These are phyloP conservation scores for Portunus trituberculatus DNA, from an alignment of 1,140 invertebrate species.

Conservation along the genomic window DNA sequence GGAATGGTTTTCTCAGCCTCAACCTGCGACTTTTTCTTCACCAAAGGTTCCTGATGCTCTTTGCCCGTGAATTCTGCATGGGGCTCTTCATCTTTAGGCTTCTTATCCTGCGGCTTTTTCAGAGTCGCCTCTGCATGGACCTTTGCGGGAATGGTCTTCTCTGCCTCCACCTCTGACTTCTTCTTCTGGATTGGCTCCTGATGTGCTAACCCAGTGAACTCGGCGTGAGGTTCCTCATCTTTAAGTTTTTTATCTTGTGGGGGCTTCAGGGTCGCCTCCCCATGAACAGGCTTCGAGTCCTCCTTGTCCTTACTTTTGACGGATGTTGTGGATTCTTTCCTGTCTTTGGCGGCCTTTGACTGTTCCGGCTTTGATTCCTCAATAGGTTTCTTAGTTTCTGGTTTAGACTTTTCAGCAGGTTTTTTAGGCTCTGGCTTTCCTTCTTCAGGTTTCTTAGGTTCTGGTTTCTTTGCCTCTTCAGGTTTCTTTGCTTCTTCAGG, in stretches of 20 bases:
- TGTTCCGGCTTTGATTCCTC: neutral
- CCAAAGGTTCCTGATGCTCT: conserved; percentile 37
- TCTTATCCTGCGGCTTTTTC: neutral
- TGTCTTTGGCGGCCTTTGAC: neutral
- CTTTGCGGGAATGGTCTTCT: too few species aligned
- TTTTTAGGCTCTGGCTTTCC: neutral
- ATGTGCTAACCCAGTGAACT: conserved; percentile 48
- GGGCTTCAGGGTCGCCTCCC: too few species aligned
- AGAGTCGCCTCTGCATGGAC: neutral
- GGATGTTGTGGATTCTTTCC: conserved; percentile 34
- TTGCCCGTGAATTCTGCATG: conserved; percentile 64
- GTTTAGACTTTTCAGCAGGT: conserved; percentile 12
- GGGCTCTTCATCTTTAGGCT: conserved; percentile 53
- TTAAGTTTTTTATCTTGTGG: neutral
- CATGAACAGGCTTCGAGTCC: neutral
- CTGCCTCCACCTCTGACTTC: too few species aligned
- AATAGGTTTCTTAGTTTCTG: conserved; percentile 15
- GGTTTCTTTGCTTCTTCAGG: conserved; percentile 10
- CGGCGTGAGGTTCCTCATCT: conserved; percentile 61
- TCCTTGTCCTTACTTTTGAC: too few species aligned
- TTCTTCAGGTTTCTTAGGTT: neutral
- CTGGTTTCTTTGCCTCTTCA: conserved; percentile 1
- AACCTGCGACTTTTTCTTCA: conserved; percentile 53
- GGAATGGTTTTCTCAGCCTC: neutral
- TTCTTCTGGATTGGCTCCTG: conserved; percentile 52